Evolutionary conservation across 2,888 invertebrate genomes (phyloP), one percentile per base, ranked within the genome.

Genomic region (Megaustenia siamemsis): DNA sequence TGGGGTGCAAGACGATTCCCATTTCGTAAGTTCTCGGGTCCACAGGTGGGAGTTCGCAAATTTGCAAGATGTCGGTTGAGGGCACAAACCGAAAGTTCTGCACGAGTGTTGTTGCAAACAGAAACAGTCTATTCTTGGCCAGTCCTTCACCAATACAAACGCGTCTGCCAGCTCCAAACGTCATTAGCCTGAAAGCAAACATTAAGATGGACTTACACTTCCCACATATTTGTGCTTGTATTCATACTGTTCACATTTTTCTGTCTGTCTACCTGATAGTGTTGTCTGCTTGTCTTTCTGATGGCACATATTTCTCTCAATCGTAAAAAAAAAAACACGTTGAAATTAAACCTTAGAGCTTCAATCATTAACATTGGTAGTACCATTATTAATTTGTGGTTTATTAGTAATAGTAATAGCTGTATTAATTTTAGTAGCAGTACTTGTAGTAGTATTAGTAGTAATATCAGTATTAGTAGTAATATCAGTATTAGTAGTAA

Each of bases 91-190:
- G 49, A 80, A 91, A 91, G 21, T 88, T 85, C 80, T 92, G 91
- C 35, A 92, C 86, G 12, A 93, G 82, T 10, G 89, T 80, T 3
- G 89, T 71, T 1, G 89, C 88, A 81, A 92, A 92, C 15, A 93
- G 85, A 86, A 92, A 93, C 28, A 93, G 89, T 53, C 92, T 86
- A 83, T 92, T 92, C 66, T 90, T 90, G n/a, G 92, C 92, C 53
- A 93, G 86, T 0, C 89, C 84, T 84, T 93, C 93, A 32, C 93
- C 93, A 8, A 92, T 83, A 86, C 93, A 93, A 38, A 92, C 91
- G 12, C 93, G 86, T 73, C 91, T 82, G 0, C 93, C 93, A 35
- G 90, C 92, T 43, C 93, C 91, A 87, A 93, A 93, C 4, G 89
- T 89, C 86, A 93, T 84, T 49, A 93, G 76, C 71, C 91, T 91